Percentiles rank a stretch among this genome's conserved stretches.
Conservation (phyloP, 2,888 invertebrate genomes). For the Tetropium fuscum region DNA sequence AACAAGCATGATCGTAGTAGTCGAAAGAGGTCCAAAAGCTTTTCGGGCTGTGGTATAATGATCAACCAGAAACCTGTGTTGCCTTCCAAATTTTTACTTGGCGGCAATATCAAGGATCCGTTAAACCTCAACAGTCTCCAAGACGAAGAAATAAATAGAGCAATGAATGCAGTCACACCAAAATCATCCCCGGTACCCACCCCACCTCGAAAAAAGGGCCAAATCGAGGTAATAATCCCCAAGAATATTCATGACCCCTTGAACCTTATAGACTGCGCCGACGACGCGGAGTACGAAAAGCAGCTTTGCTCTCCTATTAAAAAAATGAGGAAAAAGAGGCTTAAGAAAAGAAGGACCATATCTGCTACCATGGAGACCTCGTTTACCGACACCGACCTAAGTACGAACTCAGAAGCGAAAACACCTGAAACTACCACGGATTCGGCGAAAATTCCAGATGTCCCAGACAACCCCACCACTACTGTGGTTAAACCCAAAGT, state of each 20-base stretch:
- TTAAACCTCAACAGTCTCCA: constrained; percentile 92
- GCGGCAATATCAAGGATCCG: constrained; percentile 96
- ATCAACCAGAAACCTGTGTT: constrained; percentile 80
- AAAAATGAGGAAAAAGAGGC: constrained; percentile 71
- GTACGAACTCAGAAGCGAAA: constrained; percentile 68
- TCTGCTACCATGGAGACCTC: constrained; percentile 58
- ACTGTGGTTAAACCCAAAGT: constrained; percentile 38
- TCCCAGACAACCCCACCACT: constrained; percentile 24
- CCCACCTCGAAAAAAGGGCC: constrained; percentile 82
- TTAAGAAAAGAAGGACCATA: constrained; percentile 73
- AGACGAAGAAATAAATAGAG: constrained; percentile 77
- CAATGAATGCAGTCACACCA: constrained; percentile 91
- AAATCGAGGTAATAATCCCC: constrained; percentile 90
- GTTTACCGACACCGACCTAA: constrained; percentile 63
- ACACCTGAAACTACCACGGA: constrained; percentile 62
- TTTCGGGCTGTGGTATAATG: constrained; percentile 68
- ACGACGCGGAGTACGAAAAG: constrained; percentile 86
- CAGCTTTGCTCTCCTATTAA: constrained; percentile 79
- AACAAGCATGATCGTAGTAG: constrained; percentile 65
- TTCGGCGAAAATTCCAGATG: constrained; percentile 64
- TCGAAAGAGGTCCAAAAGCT: constrained; percentile 75
- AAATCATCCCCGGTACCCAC: constrained; percentile 91
- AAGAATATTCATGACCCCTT: constrained; percentile 93
- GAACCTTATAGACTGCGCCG: constrained; percentile 84
- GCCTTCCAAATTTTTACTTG: constrained; percentile 93